phyloP scores from a whole-genome alignment of 1,140 invertebrate species.

The Drosophila kepulauana region DNA sequence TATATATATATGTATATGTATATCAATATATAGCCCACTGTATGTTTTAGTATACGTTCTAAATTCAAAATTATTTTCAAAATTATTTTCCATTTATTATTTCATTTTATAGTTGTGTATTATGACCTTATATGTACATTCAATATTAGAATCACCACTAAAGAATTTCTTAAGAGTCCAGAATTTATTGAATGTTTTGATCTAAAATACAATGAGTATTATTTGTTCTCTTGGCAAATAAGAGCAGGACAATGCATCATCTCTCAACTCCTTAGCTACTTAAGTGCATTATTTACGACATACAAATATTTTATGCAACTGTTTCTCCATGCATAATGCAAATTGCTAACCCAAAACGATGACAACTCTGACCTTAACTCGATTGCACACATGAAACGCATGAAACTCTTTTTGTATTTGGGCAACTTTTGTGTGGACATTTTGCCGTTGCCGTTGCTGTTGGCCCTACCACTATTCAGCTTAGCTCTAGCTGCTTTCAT shows the following conservation, averaged over 20 bases:
- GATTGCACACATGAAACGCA: conserved; percentile 24
- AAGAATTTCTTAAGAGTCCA: no score
- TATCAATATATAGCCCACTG: no score
- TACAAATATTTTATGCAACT: conserved; percentile 16
- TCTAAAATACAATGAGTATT: no score
- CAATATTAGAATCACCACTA: no score
- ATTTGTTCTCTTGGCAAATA: no score
- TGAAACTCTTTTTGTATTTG: conserved; percentile 41
- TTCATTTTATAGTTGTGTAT: no score
- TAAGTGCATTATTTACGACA: conserved; percentile 29
- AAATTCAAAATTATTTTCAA: no score
- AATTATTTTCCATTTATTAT: no score
- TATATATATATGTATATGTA: no score
- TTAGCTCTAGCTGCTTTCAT: conserved; percentile 35
- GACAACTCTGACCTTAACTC: conserved; percentile 28
- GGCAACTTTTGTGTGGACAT: conserved; percentile 31
- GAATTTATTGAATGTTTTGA: no score
- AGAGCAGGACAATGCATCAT: neutral
- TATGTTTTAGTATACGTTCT: no score
- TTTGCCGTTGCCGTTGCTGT: conserved; percentile 35
- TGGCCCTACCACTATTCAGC: conserved; percentile 15
- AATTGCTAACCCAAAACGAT: conserved; percentile 18
- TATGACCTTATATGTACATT: no score
- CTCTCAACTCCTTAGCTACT: conserved; percentile 11
- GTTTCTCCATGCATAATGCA: conserved; percentile 19